Base-by-base conservation (phyloP, 35 echinoderm and acorn worm species). In the Heliocidaris tuberculata region DNA sequence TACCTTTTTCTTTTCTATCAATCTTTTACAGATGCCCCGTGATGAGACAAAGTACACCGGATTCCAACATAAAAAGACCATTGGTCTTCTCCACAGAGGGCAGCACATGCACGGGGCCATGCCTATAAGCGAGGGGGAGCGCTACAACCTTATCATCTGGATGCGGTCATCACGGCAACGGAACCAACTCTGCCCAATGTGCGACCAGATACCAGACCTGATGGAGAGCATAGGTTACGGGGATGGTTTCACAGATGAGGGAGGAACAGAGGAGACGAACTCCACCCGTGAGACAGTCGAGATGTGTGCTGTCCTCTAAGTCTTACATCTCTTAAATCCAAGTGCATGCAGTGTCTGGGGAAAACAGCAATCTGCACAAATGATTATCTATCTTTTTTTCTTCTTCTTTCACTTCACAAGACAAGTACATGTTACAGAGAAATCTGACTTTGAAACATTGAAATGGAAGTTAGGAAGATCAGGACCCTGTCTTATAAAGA, bases 81-180 rank as follows among this genome's bases (percentile, higher is more conserved):
- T 96, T 85, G 98, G 95, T 35, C 96, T 99, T 21, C 92, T 99
- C 19, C 98, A 99, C 94, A 94, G 98, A 93, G 98, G 98, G 7
- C 98, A 99, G 54, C 98, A 99, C 91, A 99, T 96, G 96, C 98
- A 99, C 32, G 97, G 98, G 31, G 98, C 98, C 21, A 87, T 97
- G 78, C 96, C 95, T 0, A 99, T 99, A 56, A 86, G 95, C 7
- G 86, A 85, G 8, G 98, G 98, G 32, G 98, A 99, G 54, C 92
- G 98, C 13, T 99, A 99, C 65, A 99, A 99, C 50, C 96, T 99
- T 4, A 99, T 99, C 47, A 92, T 99, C 31, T 99, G 98, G 98
- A 99, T 99, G 98, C 93, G 98, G 78, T 96, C 98, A 9, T 99
- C 98, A 50, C 85, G 48, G 89, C 88, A 96, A 56, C 65, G 98